A percentile compares a stretch with the other conserved stretches of the same genome.
phyloP scores from a whole-genome alignment of 2,113 vertebrate species.

The Actinemys pallida region DNA sequence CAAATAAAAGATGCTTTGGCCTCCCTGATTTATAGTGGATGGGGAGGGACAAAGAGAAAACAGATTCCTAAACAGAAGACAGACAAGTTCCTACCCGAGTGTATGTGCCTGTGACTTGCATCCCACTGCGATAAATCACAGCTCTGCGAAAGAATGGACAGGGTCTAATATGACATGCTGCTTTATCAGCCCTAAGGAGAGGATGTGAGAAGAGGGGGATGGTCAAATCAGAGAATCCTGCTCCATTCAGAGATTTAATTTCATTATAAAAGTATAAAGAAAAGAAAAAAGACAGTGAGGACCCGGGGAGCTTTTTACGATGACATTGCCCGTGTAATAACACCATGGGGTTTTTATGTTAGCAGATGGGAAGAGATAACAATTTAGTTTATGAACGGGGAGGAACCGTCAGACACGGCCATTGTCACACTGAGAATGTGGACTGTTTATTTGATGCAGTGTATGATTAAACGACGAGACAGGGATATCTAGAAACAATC shows the following conservation, averaged over 20 bases:
- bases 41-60: background rate
- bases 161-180: fast-evolving
- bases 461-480: constrained; percentile 19
- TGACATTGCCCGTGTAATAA: background rate
- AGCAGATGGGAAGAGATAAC: constrained; percentile 21
- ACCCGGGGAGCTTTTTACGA: background rate
- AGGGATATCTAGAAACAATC: constrained; percentile 28
- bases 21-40: constrained; percentile 32
- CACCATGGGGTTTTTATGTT: background rate
- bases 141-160: fast-evolving
- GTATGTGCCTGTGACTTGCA: fast-evolving
- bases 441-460: constrained; percentile 12
- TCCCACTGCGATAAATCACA: background rate
- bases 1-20: constrained; percentile 35
- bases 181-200: background rate
- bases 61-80: background rate
- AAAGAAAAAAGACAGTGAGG: background rate
- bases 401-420: constrained; percentile 11
- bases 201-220: background rate
- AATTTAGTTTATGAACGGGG: background rate
- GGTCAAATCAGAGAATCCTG: background rate
- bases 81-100: background rate
- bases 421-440: background rate
- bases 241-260: background rate
- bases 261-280: background rate